Percentiles rank a stretch among this genome's conserved stretches.
phyloP scores from a whole-genome alignment of 2,797 vertebrate genomes.

The Stomatorhinus walkeri region DNA sequence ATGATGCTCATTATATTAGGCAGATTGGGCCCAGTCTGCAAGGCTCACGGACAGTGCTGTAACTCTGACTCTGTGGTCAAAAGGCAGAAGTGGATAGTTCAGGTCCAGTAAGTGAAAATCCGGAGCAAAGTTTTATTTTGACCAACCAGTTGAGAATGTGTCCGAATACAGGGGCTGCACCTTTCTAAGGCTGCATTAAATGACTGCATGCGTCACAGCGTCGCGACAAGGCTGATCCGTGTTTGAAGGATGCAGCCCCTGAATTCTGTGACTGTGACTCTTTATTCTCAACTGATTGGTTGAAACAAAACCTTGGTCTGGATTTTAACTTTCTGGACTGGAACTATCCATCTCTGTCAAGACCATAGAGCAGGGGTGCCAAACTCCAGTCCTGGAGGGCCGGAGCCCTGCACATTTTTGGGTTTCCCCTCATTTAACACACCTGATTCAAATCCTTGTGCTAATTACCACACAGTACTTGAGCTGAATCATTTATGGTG shows the following conservation, averaged over 20 bases:
- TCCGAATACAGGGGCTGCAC: background rate
- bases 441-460: too few species aligned
- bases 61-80: background rate
- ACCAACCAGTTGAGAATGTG: background rate
- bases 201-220: background rate
- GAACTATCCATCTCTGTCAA: background rate
- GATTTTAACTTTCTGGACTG: background rate
- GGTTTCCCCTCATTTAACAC: too few species aligned
- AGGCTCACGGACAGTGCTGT: too few species aligned
- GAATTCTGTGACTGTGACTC: background rate
- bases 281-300: background rate
- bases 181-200: background rate
- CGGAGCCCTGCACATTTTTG: too few species aligned
- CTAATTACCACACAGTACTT: too few species aligned
- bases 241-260: background rate
- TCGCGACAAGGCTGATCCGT: background rate
- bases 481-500: too few species aligned
- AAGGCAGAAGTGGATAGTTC: background rate
- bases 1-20: background rate
- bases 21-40: background rate
- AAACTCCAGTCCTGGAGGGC: too few species aligned
- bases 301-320: background rate
- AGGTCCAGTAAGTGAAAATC: background rate
- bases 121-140: background rate
- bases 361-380: background rate